Percentiles rank a stretch among this genome's conserved stretches.
These are phyloP conservation scores for Lepidurus couesii DNA, from an alignment of 1,140 invertebrate genomes.

Conservation along the genomic window DNA sequence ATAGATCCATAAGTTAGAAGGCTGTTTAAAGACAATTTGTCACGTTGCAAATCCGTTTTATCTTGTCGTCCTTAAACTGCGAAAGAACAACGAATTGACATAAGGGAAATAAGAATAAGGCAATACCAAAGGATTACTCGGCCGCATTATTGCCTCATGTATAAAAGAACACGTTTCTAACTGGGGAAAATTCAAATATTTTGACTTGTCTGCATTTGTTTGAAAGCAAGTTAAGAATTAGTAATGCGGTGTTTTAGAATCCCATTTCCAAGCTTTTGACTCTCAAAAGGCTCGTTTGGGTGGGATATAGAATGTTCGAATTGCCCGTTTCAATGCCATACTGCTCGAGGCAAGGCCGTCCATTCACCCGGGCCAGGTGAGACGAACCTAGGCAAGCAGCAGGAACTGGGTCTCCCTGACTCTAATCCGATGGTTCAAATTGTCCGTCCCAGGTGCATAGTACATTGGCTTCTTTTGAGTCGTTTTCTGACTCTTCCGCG, in stretches of 20 bases:
- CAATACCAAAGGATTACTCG: too few species aligned
- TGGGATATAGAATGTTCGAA: not conserved
- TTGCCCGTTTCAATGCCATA: not conserved
- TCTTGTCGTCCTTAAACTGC: too few species aligned
- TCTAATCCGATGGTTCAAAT: not conserved
- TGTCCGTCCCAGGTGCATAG: not conserved
- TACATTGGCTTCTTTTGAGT: not conserved
- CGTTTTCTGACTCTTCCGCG: constrained; percentile 6
- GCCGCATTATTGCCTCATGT: too few species aligned
- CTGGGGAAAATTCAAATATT: too few species aligned
- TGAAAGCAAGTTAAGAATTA: not conserved
- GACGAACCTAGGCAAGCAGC: not conserved
- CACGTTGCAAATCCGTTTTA: too few species aligned
- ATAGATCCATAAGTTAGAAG: too few species aligned
- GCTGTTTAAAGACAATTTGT: too few species aligned
- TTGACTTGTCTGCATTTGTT: not conserved
- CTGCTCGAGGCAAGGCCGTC: constrained; percentile 20
- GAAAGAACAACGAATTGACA: too few species aligned
- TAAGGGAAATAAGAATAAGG: too few species aligned
- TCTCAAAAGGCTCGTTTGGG: not conserved
- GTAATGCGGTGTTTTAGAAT: not conserved
- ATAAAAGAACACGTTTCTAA: too few species aligned
- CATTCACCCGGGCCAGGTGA: constrained; percentile 9
- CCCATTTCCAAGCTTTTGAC: not conserved
- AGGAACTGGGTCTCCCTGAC: constrained; percentile 3